These are phyloP conservation scores for Drosophila varians DNA, from an alignment of 1,140 invertebrate genomes.

Conservation along the genomic window DNA sequence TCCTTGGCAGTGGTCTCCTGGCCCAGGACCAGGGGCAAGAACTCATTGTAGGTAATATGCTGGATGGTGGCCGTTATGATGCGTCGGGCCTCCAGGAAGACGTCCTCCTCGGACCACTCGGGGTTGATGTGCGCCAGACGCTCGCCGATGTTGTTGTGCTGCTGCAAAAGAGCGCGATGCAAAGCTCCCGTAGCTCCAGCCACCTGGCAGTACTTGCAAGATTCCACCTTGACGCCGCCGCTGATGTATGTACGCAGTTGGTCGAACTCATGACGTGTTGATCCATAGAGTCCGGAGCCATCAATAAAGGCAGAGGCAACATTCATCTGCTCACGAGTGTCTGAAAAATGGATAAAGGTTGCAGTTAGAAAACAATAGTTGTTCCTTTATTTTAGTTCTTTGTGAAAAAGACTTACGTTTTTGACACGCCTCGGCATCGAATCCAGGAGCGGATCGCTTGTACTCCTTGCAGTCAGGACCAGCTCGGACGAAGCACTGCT, in stretches of 20 bases:
- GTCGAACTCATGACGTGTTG: slow-evolving; percentile 87
- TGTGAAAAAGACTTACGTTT: slow-evolving; percentile 85
- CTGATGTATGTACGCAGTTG: slow-evolving; percentile 90
- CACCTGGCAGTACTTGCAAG: slow-evolving; percentile 85
- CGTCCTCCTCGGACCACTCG: slow-evolving; percentile 92
- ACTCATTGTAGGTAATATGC: slow-evolving; percentile 94
- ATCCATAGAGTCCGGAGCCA: slow-evolving; percentile 94
- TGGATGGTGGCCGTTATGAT: slow-evolving; percentile 92
- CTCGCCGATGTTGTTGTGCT: slow-evolving; percentile 93
- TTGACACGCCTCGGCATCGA: slow-evolving; percentile 87
- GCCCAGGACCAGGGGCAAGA: slow-evolving; percentile 91
- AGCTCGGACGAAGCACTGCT: slow-evolving; percentile 77
- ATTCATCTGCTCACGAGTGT: slow-evolving; percentile 92
- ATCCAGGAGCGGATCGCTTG: slow-evolving; percentile 88
- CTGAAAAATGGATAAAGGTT: slow-evolving; percentile 67
- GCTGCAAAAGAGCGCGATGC: slow-evolving; percentile 89
- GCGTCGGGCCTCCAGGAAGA: slow-evolving; percentile 91
- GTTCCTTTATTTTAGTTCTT: background rate
- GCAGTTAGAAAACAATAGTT: background rate
- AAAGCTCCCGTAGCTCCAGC: slow-evolving; percentile 85
- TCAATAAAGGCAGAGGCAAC: slow-evolving; percentile 94
- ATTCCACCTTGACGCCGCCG: slow-evolving; percentile 87
- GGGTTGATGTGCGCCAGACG: slow-evolving; percentile 89
- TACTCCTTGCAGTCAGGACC: slow-evolving; percentile 88
- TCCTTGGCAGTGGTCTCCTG: slow-evolving; percentile 79